These are phyloP conservation scores for Caenorhabditis drosophilae DNA, from an alignment of 2,888 invertebrate species.

Conservation along the genomic window DNA sequence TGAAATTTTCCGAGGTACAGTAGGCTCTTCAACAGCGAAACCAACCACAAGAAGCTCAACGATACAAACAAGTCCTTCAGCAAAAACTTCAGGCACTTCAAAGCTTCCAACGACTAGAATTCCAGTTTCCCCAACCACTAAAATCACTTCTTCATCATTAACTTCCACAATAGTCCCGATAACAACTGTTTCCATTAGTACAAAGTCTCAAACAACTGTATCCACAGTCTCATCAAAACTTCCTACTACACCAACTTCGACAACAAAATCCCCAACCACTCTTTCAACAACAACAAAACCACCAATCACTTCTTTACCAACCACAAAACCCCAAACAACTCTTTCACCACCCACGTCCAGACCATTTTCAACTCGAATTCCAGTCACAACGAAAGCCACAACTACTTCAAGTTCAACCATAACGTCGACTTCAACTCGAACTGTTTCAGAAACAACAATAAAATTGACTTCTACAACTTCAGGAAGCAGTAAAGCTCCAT, in stretches of 20 bases:
- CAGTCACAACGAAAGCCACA: constrained; percentile 2
- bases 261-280: not conserved
- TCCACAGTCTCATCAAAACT: not conserved
- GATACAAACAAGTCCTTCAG: too few relatives aligned
- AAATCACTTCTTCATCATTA: not conserved
- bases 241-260: constrained; percentile 3
- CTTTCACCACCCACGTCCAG: not conserved
- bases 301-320: constrained; percentile 1
- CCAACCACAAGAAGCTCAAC: too few relatives aligned
- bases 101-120: constrained; percentile 6
- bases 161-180: not conserved
- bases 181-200: not conserved
- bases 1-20: too few relatives aligned
- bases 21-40: too few relatives aligned
- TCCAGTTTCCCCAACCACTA: constrained; percentile 1
- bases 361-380: not conserved
- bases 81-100: constrained; percentile 12
- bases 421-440: not conserved
- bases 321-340: not conserved
- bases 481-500: not conserved
- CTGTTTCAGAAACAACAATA: not conserved
- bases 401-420: not conserved
- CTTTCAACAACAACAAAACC: not conserved
- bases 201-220: not conserved
- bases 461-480: not conserved